phyloP scores from a whole-genome alignment of 2,113 vertebrate species.

The Mus spicilegus region DNA sequence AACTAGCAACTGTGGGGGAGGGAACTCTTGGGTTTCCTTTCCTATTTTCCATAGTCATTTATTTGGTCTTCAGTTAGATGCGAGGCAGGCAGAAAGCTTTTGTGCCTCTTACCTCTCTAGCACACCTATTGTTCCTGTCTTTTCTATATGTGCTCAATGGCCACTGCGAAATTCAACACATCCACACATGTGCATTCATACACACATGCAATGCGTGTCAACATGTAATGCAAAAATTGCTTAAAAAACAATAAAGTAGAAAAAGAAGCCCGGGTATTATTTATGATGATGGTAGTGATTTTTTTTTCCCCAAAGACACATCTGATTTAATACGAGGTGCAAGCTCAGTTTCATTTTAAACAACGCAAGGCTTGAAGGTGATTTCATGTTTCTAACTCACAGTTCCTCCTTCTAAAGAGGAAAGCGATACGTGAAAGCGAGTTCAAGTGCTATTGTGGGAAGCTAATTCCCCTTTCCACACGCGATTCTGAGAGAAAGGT shows the following conservation, averaged over 20 bases:
- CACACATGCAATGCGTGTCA: constrained; percentile 35
- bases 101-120: constrained; percentile 80
- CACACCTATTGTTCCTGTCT: constrained; percentile 76
- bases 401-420: constrained; percentile 70
- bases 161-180: constrained; percentile 74
- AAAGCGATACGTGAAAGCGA: constrained; percentile 78
- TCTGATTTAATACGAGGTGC: constrained; percentile 29
- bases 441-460: constrained; percentile 75
- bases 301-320: constrained; percentile 64
- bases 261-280: constrained; percentile 74
- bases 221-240: constrained; percentile 72
- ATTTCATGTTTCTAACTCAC: constrained; percentile 77
- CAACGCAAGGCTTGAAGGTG: constrained; percentile 57
- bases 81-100: constrained; percentile 82
- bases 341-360: constrained; percentile 76
- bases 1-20: constrained; percentile 76
- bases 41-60: constrained; percentile 74
- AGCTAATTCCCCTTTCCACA: constrained; percentile 82
- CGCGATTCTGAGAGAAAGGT: constrained; percentile 85
- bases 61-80: constrained; percentile 82
- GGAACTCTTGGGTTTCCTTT: constrained; percentile 65
- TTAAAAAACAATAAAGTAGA: neutral
- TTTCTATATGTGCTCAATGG: constrained; percentile 60
- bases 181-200: neutral
- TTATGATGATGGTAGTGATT: constrained; percentile 72